Percentiles rank a stretch among this genome's conserved stretches.
Evolutionary conservation across 2,113 vertebrate species (phyloP).

Genomic region (Saccopteryx bilineata): DNA sequence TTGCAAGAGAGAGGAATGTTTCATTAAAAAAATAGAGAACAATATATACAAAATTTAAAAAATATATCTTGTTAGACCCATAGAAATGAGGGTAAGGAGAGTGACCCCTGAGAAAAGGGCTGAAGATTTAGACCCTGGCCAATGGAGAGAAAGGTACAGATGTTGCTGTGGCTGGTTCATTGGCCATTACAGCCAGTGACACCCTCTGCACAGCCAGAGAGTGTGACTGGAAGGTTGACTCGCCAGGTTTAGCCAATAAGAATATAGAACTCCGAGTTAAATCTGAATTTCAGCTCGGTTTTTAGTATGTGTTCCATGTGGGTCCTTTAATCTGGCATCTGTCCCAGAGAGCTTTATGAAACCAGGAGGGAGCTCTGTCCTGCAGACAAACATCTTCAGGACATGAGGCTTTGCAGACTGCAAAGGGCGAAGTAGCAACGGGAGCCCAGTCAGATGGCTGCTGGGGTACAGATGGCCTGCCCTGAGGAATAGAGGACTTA

Average conservation of each 20-base stretch:
- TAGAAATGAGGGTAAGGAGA: background rate
- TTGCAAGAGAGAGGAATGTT: background rate
- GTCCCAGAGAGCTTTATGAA: background rate
- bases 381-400: rapidly evolving
- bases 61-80: background rate
- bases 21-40: background rate
- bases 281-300: background rate
- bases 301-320: background rate
- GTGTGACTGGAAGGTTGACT: background rate
- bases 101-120: background rate
- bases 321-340: background rate
- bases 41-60: background rate
- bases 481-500: background rate
- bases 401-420: background rate
- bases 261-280: background rate
- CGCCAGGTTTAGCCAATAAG: background rate
- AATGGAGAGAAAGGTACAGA: rapidly evolving
- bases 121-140: background rate
- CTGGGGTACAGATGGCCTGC: background rate
- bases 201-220: rapidly evolving
- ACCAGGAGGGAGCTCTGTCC: background rate
- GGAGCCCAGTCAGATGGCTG: background rate
- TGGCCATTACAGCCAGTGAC: rapidly evolving
- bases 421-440: no score
- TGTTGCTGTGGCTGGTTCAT: background rate